These are phyloP conservation scores for Sitta europaea DNA, from an alignment of 2,113 vertebrate species.

Conservation along the genomic window DNA sequence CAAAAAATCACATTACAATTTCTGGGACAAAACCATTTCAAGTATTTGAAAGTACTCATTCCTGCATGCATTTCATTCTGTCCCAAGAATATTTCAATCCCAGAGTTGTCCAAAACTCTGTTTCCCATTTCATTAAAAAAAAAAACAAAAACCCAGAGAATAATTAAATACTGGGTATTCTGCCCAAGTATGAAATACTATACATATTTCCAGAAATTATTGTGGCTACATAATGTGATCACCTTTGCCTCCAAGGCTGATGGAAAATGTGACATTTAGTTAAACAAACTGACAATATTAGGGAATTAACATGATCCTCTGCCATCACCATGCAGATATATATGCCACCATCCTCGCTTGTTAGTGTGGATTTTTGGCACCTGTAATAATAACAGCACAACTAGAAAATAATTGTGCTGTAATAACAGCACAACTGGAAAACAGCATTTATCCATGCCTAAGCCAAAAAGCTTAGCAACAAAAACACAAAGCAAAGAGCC, in stretches of 20 bases:
- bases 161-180: not conserved
- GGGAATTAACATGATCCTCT: not conserved
- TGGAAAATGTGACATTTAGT: not conserved
- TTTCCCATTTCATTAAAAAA: not conserved
- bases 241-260: not conserved
- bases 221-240: not conserved
- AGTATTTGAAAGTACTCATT: not conserved
- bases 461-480: slow-evolving; percentile 28
- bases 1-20: not conserved
- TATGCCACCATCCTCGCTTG: rapidly evolving
- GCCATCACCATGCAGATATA: not conserved
- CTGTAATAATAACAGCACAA: not conserved
- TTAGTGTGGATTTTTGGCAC: slow-evolving; percentile 3
- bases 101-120: not conserved
- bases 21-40: not conserved
- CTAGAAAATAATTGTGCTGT: too few species aligned
- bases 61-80: not conserved
- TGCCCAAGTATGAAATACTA: not conserved
- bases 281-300: not conserved
- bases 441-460: not conserved
- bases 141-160: not conserved
- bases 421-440: not conserved
- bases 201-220: not conserved
- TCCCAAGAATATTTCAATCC: not conserved
- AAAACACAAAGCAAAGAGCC: not conserved